phyloP scores from a whole-genome alignment of 2,797 vertebrate genomes.

The Borostomias antarcticus region DNA sequence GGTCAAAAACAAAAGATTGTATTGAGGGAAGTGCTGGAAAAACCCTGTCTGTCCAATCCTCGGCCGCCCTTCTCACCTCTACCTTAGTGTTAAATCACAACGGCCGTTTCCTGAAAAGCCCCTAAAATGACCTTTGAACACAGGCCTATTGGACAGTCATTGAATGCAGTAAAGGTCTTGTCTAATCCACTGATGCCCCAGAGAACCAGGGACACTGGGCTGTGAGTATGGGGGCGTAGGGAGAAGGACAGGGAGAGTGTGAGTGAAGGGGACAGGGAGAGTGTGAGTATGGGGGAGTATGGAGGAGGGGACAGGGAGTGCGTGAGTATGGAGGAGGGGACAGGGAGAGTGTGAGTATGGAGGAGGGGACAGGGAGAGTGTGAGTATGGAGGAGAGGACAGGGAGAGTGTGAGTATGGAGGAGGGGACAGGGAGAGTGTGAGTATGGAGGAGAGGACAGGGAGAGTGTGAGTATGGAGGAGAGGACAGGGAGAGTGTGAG shows the following conservation, averaged over 20 bases:
- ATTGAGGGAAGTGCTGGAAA: too few species aligned
- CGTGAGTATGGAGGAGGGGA: too few species aligned
- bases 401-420: background rate
- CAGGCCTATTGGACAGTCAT: background rate
- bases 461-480: background rate
- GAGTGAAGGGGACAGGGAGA: background rate
- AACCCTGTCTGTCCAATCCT: too few species aligned
- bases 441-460: background rate
- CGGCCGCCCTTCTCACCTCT: too few species aligned
- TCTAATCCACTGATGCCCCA: background rate
- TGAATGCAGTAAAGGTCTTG: constrained; percentile 1
- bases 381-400: background rate
- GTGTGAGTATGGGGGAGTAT: too few species aligned
- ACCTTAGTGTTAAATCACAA: background rate
- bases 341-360: too few species aligned
- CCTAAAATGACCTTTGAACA: background rate
- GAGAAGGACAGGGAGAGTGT: too few species aligned
- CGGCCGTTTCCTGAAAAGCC: background rate
- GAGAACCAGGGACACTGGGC: background rate
- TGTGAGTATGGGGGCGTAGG: background rate
- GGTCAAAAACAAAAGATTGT: too few species aligned
- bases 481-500: background rate
- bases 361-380: background rate
- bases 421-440: background rate
- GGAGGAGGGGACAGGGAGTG: background rate